Conservation (phyloP, 2,797 vertebrate genomes). For the Bradypodion pumilum region DNA sequence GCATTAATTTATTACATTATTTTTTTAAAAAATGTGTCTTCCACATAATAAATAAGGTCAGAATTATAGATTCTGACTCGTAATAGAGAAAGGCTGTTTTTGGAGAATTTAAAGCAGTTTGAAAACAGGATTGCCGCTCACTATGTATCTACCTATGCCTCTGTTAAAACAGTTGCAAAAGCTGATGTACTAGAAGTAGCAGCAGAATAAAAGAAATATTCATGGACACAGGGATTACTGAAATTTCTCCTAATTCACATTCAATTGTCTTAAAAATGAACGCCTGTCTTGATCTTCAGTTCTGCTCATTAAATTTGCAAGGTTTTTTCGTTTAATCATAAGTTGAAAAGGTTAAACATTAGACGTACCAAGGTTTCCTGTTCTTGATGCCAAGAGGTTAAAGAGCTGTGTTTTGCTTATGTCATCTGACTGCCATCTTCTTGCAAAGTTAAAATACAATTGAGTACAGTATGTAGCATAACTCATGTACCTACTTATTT, state of each 20-base stretch:
- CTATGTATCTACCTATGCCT: neutral
- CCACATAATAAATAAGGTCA: conserved; percentile 3
- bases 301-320: neutral
- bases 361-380: neutral
- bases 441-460: no score
- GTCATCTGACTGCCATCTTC: neutral
- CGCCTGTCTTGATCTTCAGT: neutral
- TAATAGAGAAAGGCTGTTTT: neutral
- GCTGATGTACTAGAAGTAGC: neutral
- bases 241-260: neutral
- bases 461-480: no score
- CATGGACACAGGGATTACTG: neutral
- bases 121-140: neutral
- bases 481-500: no score
- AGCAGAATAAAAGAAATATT: neutral
- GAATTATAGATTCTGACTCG: neutral
- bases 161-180: neutral
- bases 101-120: neutral
- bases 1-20: conserved; percentile 5
- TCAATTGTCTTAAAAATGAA: neutral
- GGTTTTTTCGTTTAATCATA: neutral
- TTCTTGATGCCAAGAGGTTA: neutral
- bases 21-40: neutral
- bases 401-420: no score
- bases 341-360: neutral